These are phyloP conservation scores for Lepidurus couesii DNA, from an alignment of 1,140 invertebrate species.

Conservation along the genomic window DNA sequence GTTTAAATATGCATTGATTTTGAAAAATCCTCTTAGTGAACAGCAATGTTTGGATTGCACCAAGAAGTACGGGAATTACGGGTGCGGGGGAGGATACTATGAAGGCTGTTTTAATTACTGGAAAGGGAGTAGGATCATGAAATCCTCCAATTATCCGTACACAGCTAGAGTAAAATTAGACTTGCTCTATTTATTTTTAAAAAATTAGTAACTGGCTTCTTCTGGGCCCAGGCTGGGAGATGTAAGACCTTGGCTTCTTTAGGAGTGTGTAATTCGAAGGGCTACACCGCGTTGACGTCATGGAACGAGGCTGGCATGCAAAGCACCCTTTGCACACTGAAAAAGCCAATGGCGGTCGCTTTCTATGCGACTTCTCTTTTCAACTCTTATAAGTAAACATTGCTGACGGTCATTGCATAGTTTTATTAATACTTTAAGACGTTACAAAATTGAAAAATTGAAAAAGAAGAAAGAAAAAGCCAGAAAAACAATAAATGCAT, in stretches of 20 bases:
- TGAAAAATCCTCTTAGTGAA: background rate
- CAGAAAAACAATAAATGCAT: background rate
- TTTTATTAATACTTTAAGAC: background rate
- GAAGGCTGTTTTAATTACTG: background rate
- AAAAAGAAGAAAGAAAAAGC: too few species aligned
- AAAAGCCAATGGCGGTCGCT: slow-evolving; percentile 51
- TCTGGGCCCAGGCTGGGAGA: background rate
- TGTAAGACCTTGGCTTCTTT: background rate
- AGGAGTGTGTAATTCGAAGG: background rate
- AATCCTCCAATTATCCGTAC: slow-evolving; percentile 1
- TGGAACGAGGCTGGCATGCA: background rate
- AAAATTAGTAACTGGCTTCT: background rate
- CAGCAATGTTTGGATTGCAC: slow-evolving; percentile 25
- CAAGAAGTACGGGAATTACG: background rate
- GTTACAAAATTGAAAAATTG: background rate
- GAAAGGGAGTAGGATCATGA: background rate
- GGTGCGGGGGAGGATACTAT: slow-evolving; percentile 27
- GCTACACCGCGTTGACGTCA: background rate
- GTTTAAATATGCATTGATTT: background rate
- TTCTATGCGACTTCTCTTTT: slow-evolving; percentile 44
- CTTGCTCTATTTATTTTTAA: background rate
- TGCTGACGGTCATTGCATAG: background rate
- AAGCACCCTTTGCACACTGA: slow-evolving; percentile 42
- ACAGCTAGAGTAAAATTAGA: slow-evolving; percentile 21
- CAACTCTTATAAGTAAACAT: background rate